These are phyloP conservation scores for Chymomyza caudatula DNA, from an alignment of 2,888 invertebrate genomes.

Conservation along the genomic window DNA sequence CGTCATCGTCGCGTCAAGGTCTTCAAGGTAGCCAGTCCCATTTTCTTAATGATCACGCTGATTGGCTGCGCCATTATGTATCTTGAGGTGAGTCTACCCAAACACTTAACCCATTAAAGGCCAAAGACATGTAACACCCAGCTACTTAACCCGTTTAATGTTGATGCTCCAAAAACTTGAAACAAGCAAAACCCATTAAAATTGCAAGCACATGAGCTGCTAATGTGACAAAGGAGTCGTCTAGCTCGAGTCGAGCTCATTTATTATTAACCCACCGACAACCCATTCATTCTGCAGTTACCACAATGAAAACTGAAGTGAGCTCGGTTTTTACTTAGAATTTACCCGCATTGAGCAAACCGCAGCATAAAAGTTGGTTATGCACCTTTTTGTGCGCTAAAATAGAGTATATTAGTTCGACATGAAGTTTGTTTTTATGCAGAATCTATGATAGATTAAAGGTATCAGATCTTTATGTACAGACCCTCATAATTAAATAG, in stretches of 20 bases:
- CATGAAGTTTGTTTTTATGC: too few relatives aligned
- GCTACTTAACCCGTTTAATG: conserved; percentile 57
- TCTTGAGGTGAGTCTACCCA: conserved; percentile 84
- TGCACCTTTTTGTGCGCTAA: conserved; percentile 38
- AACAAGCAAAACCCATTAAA: conserved; percentile 48
- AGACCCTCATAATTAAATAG: too few relatives aligned
- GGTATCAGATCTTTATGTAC: too few relatives aligned
- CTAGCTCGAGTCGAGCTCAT: conserved; percentile 40
- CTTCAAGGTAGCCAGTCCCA: conserved; percentile 95
- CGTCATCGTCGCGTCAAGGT: conserved; percentile 91
- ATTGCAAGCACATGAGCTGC: conserved; percentile 26
- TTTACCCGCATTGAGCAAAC: background rate
- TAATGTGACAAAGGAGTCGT: conserved; percentile 53
- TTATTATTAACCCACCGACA: conserved; percentile 61
- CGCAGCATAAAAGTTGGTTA: conserved; percentile 53
- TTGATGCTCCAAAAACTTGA: background rate
- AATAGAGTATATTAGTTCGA: background rate
- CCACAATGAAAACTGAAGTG: background rate
- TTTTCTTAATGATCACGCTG: conserved; percentile 92
- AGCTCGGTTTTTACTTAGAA: background rate
- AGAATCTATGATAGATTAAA: too few relatives aligned
- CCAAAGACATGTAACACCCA: background rate
- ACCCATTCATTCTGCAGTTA: background rate
- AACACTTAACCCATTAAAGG: background rate
- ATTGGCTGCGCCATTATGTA: conserved; percentile 95